Base-by-base conservation (phyloP, 1,140 invertebrate genomes). In the Zaprionus nigranus region DNA sequence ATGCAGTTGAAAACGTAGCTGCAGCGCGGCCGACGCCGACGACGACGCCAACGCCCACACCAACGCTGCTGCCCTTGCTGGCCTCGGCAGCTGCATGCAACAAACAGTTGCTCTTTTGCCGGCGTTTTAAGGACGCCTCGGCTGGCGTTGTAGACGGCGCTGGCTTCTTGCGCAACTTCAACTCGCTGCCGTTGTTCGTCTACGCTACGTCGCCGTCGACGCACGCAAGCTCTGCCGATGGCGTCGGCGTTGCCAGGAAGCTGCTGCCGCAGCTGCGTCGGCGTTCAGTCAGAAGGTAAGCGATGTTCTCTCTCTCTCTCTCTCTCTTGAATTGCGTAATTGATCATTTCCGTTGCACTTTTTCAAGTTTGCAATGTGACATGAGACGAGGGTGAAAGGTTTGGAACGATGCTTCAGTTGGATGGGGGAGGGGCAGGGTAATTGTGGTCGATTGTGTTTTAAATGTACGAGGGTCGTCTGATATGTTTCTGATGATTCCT, bases 171-270 rank as follows among this genome's bases (percentile, higher is more conserved):
- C 86, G 91, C 73, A 92, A 92, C 54, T 92, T 92, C 20, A 92
- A 87, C 60, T 92, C 91, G 9, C 60, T 92, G 66, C 91, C 91
- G 64, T 65, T 92, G 5, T 92, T 92, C 30, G 88, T 92, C 56
- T 92, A 92, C 57, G 91, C 91, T 17, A 92, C 91, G 54, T 92
- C 91, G 2, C 74, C 90, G 24, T 91, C 81, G 12, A 84, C 91
- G 38, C 91, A 91, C 68, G 86, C 86, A 66, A 84, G 69, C 40
- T 91, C 87, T 11, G 88, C 88, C 17, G 91, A 92, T 51, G 91
- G 91, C 38, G 91, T 92, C 70, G 91, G 91, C 57, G 91, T 92
- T 51, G 91, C 91, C 74, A 82, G 72, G 87, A 83, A 54, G 86
- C 83, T 36, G 91, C 90, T n/a, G 91, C 75, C 61, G 79, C 81